A percentile compares a stretch with the other conserved stretches of the same genome.
phyloP scores from a whole-genome alignment of 2,888 invertebrate genomes.

The Drosophila neoperkinsi region DNA sequence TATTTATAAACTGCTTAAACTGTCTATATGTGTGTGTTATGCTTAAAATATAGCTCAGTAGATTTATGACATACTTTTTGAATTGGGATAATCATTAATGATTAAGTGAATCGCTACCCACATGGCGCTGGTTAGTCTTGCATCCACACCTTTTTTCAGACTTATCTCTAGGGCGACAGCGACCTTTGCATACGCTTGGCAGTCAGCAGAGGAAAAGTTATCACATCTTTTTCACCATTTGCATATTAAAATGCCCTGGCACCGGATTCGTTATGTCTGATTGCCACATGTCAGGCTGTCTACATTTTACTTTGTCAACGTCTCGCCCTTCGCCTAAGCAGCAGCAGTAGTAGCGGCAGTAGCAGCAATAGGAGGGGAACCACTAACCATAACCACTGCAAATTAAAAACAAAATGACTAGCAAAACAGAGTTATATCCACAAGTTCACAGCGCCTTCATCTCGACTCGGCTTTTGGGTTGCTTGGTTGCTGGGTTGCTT shows the following conservation, averaged over 20 bases:
- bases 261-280: conserved; percentile 60
- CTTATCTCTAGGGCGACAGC: conserved; percentile 28
- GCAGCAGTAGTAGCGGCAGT: background rate
- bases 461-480: conserved; percentile 17
- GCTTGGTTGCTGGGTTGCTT: conserved; percentile 14
- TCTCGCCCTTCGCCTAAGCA: conserved; percentile 15
- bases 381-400: conserved; percentile 46
- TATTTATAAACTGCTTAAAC: conserved; percentile 17
- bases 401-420: conserved; percentile 65
- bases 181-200: conserved; percentile 18
- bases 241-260: conserved; percentile 71
- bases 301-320: conserved; percentile 69
- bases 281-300: conserved; percentile 68
- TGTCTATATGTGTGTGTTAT: background rate
- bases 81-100: conserved; percentile 62
- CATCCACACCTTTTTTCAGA: conserved; percentile 21
- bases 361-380: background rate
- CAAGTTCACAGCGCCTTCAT: conserved; percentile 25
- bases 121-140: conserved; percentile 6
- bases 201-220: conserved; percentile 41
- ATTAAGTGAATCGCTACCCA: conserved; percentile 46
- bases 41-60: conserved; percentile 4
- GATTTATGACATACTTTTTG: conserved; percentile 44
- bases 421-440: conserved; percentile 44
- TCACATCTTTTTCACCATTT: conserved; percentile 64